A percentile compares a stretch with the other conserved stretches of the same genome.
Conservation (phyloP, 2,797 vertebrate genomes). For the Adelosebastes latens region DNA sequence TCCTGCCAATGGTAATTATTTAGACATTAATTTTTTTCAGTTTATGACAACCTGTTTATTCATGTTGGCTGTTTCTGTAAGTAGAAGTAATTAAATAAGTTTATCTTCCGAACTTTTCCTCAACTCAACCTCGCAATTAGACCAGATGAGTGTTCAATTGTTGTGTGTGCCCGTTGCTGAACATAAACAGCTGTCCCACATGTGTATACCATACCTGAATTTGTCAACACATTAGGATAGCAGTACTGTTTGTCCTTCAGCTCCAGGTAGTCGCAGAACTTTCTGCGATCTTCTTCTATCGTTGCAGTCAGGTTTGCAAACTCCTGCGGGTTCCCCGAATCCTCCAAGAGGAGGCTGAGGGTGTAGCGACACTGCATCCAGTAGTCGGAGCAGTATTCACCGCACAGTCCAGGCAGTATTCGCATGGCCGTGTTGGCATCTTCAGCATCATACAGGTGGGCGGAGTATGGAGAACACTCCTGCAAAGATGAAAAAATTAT, state of each 20-base stretch:
- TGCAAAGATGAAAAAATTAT: conserved; percentile 25
- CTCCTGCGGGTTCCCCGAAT: conserved; percentile 32
- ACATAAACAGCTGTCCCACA: neutral
- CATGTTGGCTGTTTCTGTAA: neutral
- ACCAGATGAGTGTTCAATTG: neutral
- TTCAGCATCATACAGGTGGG: conserved; percentile 88
- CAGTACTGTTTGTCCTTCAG: conserved; percentile 87
- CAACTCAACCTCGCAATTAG: neutral
- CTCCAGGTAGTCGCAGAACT: conserved; percentile 83
- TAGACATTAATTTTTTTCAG: neutral
- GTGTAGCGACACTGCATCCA: conserved; percentile 86
- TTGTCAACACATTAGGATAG: conserved; percentile 84
- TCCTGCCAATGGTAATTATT: neutral
- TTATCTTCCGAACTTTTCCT: neutral
- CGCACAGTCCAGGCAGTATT: conserved; percentile 83
- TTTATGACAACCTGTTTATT: neutral
- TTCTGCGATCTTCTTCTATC: conserved; percentile 76
- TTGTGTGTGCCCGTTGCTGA: neutral
- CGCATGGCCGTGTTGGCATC: conserved; percentile 86
- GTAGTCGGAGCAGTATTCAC: conserved; percentile 81
- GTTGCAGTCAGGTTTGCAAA: conserved; percentile 62
- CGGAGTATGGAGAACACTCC: conserved; percentile 88
- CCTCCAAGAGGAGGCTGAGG: conserved; percentile 81
- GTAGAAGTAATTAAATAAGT: neutral
- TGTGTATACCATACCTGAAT: conserved; percentile 57